phyloP scores from a whole-genome alignment of 2,888 invertebrate genomes.

The Drosophila gaucha region DNA sequence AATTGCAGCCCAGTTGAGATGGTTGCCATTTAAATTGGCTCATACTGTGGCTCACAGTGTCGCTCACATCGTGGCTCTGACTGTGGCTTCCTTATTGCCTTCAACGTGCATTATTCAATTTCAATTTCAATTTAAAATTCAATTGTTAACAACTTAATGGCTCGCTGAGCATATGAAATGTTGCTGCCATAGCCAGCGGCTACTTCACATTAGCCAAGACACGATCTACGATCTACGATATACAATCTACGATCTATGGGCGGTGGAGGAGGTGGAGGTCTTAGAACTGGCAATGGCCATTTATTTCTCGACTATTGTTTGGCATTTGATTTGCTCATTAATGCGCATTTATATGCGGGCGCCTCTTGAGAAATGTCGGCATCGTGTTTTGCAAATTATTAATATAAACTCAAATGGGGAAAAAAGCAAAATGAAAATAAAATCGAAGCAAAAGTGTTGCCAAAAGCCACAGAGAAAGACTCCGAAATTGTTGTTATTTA shows the following conservation, averaged over 20 bases:
- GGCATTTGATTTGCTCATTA: conserved; percentile 63
- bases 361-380: conserved; percentile 60
- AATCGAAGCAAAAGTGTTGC: conserved; percentile 17
- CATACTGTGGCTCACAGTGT: neutral
- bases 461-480: conserved; percentile 30
- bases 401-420: conserved; percentile 31
- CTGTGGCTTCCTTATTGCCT: conserved; percentile 58
- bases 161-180: conserved; percentile 55
- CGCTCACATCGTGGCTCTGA: neutral
- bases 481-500: conserved; percentile 55
- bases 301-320: conserved; percentile 26
- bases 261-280: conserved; percentile 16
- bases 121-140: conserved; percentile 27
- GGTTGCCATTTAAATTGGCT: conserved; percentile 45
- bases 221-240: conserved; percentile 33
- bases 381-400: conserved; percentile 54
- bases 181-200: conserved; percentile 28
- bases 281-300: conserved; percentile 44
- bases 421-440: conserved; percentile 10
- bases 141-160: conserved; percentile 67
- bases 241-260: conserved; percentile 11
- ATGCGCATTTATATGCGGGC: conserved; percentile 57
- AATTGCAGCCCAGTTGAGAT: conserved; percentile 17
- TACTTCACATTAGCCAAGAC: conserved; percentile 37
- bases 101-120: conserved; percentile 28